These are phyloP conservation scores for Liopterus haemorrhoidalis DNA, from an alignment of 2,888 invertebrate species.

Conservation along the genomic window DNA sequence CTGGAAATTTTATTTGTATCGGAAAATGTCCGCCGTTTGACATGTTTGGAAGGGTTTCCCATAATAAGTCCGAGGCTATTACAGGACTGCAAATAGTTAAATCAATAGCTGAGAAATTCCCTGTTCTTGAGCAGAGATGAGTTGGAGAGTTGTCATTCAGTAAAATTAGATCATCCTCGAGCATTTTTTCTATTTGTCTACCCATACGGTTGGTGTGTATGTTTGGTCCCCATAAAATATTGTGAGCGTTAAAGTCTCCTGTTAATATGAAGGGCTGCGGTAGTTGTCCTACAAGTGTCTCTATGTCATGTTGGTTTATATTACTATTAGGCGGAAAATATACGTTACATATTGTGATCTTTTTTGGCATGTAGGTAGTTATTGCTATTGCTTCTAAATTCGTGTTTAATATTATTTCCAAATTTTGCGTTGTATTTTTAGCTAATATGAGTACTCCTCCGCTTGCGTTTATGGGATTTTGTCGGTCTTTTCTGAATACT, in stretches of 20 bases:
- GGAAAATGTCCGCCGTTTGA: conserved; percentile 8
- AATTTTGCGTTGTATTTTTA: not conserved
- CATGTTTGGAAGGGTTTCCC: conserved; percentile 1
- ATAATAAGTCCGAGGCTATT: conserved; percentile 2
- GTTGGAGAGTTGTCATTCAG: not conserved
- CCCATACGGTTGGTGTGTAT: not conserved
- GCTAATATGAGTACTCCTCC: conserved; percentile 7
- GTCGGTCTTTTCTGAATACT: conserved; percentile 6
- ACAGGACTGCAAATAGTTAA: not conserved
- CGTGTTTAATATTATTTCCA: not conserved
- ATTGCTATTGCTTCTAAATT: conserved; percentile 2
- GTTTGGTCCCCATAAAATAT: conserved; percentile 2
- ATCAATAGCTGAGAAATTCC: conserved; percentile 9
- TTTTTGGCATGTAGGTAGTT: not conserved
- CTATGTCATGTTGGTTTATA: too few relatives aligned
- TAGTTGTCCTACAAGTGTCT: not conserved
- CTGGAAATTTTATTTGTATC: conserved; percentile 1
- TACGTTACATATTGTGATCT: conserved; percentile 1
- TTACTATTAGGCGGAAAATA: conserved; percentile 3
- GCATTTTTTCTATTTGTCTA: conserved; percentile 7
- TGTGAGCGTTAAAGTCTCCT: not conserved
- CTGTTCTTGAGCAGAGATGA: conserved; percentile 6
- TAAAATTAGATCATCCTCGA: conserved; percentile 1
- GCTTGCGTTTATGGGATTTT: not conserved
- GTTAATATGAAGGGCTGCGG: not conserved